A percentile compares a stretch with the other conserved stretches of the same genome.
Conservation (phyloP, 2,113 vertebrate genomes). For the Haliaeetus leucogaster region DNA sequence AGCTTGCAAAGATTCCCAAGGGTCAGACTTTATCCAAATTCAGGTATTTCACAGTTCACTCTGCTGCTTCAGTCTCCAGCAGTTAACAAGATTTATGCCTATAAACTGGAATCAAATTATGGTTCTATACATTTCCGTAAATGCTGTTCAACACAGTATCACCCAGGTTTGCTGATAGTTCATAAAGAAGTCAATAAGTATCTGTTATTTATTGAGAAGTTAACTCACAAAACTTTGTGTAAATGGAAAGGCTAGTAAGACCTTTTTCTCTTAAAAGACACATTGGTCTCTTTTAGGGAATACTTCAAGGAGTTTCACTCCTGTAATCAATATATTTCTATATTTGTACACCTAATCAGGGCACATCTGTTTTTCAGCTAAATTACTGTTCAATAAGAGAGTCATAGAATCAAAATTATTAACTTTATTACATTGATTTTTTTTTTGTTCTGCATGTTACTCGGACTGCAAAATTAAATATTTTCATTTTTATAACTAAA, state of each 20-base stretch:
- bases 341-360: slow-evolving; percentile 68
- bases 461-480: slow-evolving; percentile 53
- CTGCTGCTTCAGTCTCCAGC: background rate
- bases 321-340: slow-evolving; percentile 66
- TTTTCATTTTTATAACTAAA: slow-evolving; percentile 59
- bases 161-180: background rate
- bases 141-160: background rate
- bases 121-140: slow-evolving; percentile 13
- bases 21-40: background rate
- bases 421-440: slow-evolving; percentile 61
- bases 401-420: slow-evolving; percentile 63
- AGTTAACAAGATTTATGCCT: background rate
- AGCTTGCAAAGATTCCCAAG: background rate
- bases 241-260: background rate
- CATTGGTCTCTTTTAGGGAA: background rate
- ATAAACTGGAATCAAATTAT: background rate
- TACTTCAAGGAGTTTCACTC: slow-evolving; percentile 53
- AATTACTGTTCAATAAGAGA: slow-evolving; percentile 50
- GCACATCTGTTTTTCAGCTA: slow-evolving; percentile 51
- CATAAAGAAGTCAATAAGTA: slow-evolving; percentile 23
- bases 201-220: slow-evolving; percentile 53
- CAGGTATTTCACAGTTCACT: background rate
- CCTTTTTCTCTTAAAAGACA: slow-evolving; percentile 17
- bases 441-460: slow-evolving; percentile 63
- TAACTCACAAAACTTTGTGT: background rate